Conservation (phyloP, 2,797 vertebrate species). For the Clarias platycephalus region DNA sequence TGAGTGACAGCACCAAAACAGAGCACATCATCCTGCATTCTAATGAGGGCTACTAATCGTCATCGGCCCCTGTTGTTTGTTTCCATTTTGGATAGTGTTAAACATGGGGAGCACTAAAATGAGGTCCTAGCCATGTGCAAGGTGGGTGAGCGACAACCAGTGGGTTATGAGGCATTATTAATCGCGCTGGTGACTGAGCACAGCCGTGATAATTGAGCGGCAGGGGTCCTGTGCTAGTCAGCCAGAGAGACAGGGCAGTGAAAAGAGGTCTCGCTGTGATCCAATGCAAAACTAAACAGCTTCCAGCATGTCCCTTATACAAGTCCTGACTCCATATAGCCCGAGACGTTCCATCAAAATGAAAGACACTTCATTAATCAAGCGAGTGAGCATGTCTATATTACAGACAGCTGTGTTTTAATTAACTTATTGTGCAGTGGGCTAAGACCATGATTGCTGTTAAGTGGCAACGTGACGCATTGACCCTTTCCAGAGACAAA, state of each 20-base stretch:
- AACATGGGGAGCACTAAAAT: slow-evolving; percentile 30
- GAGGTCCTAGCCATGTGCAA: slow-evolving; percentile 48
- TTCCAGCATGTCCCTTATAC: slow-evolving; percentile 31
- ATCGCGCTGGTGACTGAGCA: slow-evolving; percentile 48
- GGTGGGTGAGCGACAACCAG: slow-evolving; percentile 42
- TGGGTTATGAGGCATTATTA: slow-evolving; percentile 50
- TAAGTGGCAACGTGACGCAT: slow-evolving; percentile 49
- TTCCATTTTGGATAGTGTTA: slow-evolving; percentile 42
- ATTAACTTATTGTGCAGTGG: slow-evolving; percentile 53
- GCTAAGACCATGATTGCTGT: slow-evolving; percentile 50
- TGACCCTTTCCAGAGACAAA: slow-evolving; percentile 49
- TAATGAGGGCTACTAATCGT: slow-evolving; percentile 32
- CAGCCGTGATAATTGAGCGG: slow-evolving; percentile 47
- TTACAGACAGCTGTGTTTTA: slow-evolving; percentile 49
- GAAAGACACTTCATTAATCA: slow-evolving; percentile 46
- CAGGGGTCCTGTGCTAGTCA: slow-evolving; percentile 51
- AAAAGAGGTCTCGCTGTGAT: slow-evolving; percentile 44
- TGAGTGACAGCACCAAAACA: slow-evolving; percentile 1
- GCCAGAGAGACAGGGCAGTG: slow-evolving; percentile 41
- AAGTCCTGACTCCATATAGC: slow-evolving; percentile 24
- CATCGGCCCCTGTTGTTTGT: slow-evolving; percentile 39
- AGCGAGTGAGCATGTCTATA: slow-evolving; percentile 30
- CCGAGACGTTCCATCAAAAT: slow-evolving; percentile 1
- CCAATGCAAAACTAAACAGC: slow-evolving; percentile 39
- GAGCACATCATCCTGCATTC: slow-evolving; percentile 21